phyloP scores from a whole-genome alignment of 2,797 vertebrate species.

The Cygnus olor region DNA sequence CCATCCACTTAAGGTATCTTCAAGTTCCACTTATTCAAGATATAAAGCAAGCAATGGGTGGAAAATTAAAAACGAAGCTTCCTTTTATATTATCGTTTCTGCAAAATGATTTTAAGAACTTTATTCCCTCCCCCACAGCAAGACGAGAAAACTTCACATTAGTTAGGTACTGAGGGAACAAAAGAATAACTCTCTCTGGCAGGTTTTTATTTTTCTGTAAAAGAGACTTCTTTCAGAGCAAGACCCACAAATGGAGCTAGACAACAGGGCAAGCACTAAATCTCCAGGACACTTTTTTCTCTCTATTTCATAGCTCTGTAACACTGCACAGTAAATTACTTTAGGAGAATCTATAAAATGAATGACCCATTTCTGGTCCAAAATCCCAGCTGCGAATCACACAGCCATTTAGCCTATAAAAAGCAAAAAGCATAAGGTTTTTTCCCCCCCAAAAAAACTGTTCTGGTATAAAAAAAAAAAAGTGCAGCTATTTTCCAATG shows the following conservation, averaged over 20 bases:
- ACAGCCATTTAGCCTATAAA: not conserved
- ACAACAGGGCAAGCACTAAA: not conserved
- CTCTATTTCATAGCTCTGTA: not conserved
- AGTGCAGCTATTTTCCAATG: not conserved
- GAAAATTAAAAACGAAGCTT: not conserved
- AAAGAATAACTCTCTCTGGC: not conserved
- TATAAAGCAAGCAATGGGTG: not conserved
- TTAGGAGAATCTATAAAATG: slow-evolving; percentile 17
- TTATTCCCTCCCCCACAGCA: not conserved
- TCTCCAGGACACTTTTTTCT: not conserved
- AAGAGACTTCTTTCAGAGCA: not conserved
- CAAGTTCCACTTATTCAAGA: not conserved
- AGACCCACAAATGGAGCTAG: not conserved
- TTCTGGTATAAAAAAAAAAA: not conserved
- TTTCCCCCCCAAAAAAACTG: not conserved
- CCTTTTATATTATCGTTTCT: not conserved
- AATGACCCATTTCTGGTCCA: slow-evolving; percentile 35
- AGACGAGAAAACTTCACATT: not conserved
- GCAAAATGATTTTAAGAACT: not conserved
- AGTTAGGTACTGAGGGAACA: not conserved
- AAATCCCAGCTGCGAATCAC: slow-evolving; percentile 34
- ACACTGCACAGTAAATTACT: not conserved
- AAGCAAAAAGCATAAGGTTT: not conserved
- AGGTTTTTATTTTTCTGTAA: not conserved
- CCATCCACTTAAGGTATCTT: not conserved